Evolutionary conservation across 1,140 invertebrate species (phyloP).

Genomic region (Brachionus calyciflorus): DNA sequence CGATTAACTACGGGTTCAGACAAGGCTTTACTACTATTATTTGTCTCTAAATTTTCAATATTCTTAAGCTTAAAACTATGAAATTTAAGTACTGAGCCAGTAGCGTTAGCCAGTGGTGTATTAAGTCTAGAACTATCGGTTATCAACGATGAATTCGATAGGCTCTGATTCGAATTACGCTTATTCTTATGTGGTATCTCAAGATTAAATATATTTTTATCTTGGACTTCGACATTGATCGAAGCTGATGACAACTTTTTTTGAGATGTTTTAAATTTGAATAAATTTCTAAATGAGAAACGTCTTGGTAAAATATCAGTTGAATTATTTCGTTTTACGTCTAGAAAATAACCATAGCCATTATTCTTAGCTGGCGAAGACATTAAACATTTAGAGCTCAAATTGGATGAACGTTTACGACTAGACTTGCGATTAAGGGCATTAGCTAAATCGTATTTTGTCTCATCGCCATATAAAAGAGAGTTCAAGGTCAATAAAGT

Average conservation of each 20-base stretch:
- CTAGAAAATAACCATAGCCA: background rate
- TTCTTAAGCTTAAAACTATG: background rate
- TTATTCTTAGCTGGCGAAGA: background rate
- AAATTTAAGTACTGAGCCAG: background rate
- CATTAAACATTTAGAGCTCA: background rate
- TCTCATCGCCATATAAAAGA: background rate
- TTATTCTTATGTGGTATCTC: no score
- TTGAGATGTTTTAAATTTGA: background rate
- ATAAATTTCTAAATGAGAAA: conserved; percentile 28
- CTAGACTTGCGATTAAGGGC: no score
- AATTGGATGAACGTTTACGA: background rate
- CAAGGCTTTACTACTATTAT: background rate
- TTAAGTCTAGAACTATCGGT: no score
- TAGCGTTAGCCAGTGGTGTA: background rate
- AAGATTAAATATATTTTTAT: no score
- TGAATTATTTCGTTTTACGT: background rate
- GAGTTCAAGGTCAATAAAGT: conserved; percentile 29
- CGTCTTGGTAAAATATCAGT: background rate
- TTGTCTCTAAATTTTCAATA: background rate
- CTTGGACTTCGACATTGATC: no score
- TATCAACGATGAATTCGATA: no score
- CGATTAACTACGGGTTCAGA: background rate
- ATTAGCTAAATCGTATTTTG: background rate
- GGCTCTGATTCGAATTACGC: no score
- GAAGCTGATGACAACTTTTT: background rate